phyloP scores from a whole-genome alignment of 1,140 invertebrate genomes.

The Muscidifurax raptorellus region DNA sequence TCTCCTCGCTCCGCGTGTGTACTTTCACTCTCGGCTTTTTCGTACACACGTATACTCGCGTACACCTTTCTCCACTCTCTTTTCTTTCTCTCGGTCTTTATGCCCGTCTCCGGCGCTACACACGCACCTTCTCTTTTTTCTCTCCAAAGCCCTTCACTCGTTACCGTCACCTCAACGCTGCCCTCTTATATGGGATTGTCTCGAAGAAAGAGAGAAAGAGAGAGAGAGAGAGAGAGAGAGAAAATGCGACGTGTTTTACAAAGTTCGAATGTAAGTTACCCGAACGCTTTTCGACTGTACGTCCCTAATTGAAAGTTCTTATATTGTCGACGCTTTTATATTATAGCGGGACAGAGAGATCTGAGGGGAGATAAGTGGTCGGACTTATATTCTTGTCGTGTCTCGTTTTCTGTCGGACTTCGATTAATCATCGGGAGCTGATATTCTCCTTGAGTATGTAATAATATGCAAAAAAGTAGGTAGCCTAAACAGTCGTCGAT shows the following conservation, averaged over 20 bases:
- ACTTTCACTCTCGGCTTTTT: conserved; percentile 48
- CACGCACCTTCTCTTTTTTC: conserved; percentile 15
- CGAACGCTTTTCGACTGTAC: background rate
- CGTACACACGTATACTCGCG: background rate
- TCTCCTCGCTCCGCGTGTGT: conserved; percentile 27
- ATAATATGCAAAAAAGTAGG: too few relatives aligned
- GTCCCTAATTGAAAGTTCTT: conserved; percentile 38
- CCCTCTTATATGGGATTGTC: background rate
- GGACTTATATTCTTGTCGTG: too few relatives aligned
- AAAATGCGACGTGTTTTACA: conserved; percentile 2
- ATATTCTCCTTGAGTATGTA: too few relatives aligned
- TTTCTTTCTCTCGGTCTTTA: background rate
- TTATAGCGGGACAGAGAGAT: background rate
- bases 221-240: background rate
- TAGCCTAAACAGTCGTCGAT: background rate
- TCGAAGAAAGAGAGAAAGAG: background rate
- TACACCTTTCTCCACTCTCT: conserved; percentile 38
- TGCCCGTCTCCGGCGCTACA: conserved; percentile 2
- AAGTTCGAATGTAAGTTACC: conserved; percentile 19
- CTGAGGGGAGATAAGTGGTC: background rate
- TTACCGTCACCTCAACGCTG: conserved; percentile 25
- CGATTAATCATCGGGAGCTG: too few relatives aligned
- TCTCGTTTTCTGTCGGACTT: too few relatives aligned
- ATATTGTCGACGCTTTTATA: background rate
- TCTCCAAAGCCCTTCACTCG: conserved; percentile 26